A percentile compares a stretch with the other conserved stretches of the same genome.
Conservation (phyloP, 2,888 invertebrate genomes). For the Tipula confusa region DNA sequence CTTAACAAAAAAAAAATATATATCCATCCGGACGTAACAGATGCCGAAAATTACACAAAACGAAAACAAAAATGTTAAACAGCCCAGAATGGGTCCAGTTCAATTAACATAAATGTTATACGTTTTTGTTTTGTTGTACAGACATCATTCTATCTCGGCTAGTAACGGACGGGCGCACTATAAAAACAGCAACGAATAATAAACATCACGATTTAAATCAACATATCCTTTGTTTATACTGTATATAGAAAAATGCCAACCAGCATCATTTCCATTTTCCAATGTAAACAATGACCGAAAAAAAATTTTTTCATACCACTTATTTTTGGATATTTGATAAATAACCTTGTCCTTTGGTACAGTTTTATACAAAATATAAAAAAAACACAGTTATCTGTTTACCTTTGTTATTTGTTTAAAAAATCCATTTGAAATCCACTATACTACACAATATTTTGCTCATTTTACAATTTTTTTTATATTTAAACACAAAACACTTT, state of each 20-base stretch:
- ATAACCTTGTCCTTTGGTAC: background rate
- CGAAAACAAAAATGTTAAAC: background rate
- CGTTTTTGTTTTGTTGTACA: background rate
- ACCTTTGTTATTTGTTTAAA: background rate
- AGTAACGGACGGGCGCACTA: too few species aligned
- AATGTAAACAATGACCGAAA: background rate
- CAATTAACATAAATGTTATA: background rate
- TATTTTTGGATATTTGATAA: background rate
- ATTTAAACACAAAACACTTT: background rate
- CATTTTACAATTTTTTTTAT: background rate
- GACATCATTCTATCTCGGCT: background rate
- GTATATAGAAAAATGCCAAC: background rate
- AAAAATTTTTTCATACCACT: background rate
- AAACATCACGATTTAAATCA: background rate
- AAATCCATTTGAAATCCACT: background rate
- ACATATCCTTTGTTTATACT: conserved; percentile 4
- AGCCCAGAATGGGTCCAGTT: background rate
- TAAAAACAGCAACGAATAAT: too few species aligned
- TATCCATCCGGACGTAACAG: background rate
- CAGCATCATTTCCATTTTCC: background rate
- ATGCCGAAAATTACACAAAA: background rate
- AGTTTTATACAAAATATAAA: background rate
- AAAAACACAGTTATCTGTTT: background rate
- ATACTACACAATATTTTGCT: background rate
- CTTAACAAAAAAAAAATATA: too few species aligned